phyloP scores from a whole-genome alignment of 1,140 invertebrate genomes.

The Cephus cinctus region DNA sequence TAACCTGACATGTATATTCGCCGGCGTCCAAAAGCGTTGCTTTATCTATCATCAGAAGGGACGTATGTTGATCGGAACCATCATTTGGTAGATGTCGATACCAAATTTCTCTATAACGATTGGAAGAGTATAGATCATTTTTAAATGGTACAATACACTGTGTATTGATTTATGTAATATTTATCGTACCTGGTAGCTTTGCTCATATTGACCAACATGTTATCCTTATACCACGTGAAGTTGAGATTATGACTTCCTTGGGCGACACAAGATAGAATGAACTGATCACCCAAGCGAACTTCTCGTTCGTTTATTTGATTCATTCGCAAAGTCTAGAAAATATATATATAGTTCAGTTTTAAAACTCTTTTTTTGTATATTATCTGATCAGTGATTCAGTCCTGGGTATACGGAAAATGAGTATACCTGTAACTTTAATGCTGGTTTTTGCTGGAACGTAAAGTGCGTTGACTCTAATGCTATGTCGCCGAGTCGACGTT shows the following conservation, averaged over 20 bases:
- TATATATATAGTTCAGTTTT: too few relatives aligned
- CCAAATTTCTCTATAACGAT: constrained; percentile 48
- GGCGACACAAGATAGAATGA: constrained; percentile 73
- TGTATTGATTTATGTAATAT: constrained; percentile 2
- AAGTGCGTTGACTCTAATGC: constrained; percentile 63
- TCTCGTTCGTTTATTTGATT: constrained; percentile 52
- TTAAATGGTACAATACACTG: background rate
- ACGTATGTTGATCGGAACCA: constrained; percentile 66
- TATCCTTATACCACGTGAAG: constrained; percentile 81
- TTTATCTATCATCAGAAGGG: constrained; percentile 67
- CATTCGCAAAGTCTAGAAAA: constrained; percentile 46
- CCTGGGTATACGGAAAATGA: too few relatives aligned
- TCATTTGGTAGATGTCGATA: constrained; percentile 58
- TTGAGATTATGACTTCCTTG: constrained; percentile 71
- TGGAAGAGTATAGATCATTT: background rate
- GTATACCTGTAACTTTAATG: constrained; percentile 60
- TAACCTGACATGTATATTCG: constrained; percentile 70
- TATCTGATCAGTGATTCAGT: too few relatives aligned
- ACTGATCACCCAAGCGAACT: constrained; percentile 72
- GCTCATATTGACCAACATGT: constrained; percentile 69
- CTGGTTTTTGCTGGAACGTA: constrained; percentile 61
- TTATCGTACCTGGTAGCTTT: constrained; percentile 68
- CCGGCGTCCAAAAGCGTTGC: constrained; percentile 69
- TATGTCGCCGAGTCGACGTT: constrained; percentile 63
- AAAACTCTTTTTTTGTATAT: too few relatives aligned